Percentiles rank a stretch among this genome's conserved stretches.
phyloP scores from a whole-genome alignment of 2,797 vertebrate species.

The Alca torda region DNA sequence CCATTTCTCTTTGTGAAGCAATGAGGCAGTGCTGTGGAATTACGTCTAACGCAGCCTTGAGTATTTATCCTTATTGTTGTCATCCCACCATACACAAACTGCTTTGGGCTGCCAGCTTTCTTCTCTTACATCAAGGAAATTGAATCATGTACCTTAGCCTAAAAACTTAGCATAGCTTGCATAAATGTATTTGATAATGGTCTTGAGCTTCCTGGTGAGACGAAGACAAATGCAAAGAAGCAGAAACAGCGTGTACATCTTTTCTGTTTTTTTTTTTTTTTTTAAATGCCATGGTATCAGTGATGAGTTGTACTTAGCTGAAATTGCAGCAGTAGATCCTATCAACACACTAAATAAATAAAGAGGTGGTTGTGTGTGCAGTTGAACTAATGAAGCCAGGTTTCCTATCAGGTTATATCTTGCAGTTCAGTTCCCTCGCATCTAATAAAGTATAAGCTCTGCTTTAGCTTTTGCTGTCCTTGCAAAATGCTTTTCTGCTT shows the following conservation, averaged over 20 bases:
- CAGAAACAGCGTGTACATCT: not conserved
- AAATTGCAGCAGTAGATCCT: not conserved
- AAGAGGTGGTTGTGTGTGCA: not conserved
- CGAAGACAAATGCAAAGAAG: not conserved
- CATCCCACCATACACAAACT: not conserved
- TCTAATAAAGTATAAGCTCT: not conserved
- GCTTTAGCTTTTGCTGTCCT: not conserved
- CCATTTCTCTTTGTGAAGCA: not conserved
- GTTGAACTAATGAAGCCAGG: not conserved
- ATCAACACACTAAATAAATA: constrained; percentile 14
- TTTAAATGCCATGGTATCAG: not conserved
- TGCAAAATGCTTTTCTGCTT: not conserved
- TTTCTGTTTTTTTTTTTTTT: not conserved
- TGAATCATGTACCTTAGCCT: not conserved
- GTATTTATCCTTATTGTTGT: not conserved
- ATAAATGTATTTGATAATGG: not conserved
- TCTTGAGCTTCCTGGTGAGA: not conserved
- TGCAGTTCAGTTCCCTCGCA: not conserved
- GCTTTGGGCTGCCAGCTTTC: not conserved
- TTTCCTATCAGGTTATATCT: not conserved
- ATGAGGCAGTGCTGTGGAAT: not conserved
- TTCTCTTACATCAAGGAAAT: not conserved
- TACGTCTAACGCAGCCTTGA: not conserved
- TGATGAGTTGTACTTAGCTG: not conserved
- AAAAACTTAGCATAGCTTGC: not conserved